These are phyloP conservation scores for Alligator sinensis DNA, from an alignment of 2,113 vertebrate genomes.

Conservation along the genomic window DNA sequence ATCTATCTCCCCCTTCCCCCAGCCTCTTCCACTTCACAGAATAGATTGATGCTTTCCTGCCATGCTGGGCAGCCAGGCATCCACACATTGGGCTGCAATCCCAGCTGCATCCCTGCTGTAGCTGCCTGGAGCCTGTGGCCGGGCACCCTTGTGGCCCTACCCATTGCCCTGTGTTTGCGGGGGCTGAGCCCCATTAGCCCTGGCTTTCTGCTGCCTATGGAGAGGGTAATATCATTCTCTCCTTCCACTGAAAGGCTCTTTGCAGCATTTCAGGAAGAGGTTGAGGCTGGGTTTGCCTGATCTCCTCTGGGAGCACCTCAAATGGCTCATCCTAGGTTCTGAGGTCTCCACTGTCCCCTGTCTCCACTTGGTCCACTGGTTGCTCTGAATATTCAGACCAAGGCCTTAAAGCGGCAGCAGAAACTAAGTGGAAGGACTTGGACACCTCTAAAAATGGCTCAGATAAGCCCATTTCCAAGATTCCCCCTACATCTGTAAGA, in stretches of 20 bases:
- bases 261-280: not conserved
- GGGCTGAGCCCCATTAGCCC: too few species aligned
- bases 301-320: not conserved
- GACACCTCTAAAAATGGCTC: not conserved
- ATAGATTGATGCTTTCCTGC: too few species aligned
- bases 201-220: too few species aligned
- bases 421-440: not conserved
- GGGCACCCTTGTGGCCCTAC: too few species aligned
- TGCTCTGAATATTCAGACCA: rapidly evolving
- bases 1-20: too few species aligned
- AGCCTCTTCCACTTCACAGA: too few species aligned
- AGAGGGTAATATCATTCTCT: too few species aligned
- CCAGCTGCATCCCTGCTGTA: too few species aligned
- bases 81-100: too few species aligned
- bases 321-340: not conserved
- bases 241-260: not conserved
- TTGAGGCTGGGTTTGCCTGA: not conserved
- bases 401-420: not conserved
- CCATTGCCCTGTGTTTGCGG: too few species aligned
- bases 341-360: not conserved
- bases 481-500: not conserved
- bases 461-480: not conserved
- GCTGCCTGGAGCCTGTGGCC: too few species aligned
- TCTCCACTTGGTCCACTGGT: not conserved
- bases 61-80: too few species aligned